These are phyloP conservation scores for Drosophila anceps DNA, from an alignment of 2,888 invertebrate species.

Conservation along the genomic window DNA sequence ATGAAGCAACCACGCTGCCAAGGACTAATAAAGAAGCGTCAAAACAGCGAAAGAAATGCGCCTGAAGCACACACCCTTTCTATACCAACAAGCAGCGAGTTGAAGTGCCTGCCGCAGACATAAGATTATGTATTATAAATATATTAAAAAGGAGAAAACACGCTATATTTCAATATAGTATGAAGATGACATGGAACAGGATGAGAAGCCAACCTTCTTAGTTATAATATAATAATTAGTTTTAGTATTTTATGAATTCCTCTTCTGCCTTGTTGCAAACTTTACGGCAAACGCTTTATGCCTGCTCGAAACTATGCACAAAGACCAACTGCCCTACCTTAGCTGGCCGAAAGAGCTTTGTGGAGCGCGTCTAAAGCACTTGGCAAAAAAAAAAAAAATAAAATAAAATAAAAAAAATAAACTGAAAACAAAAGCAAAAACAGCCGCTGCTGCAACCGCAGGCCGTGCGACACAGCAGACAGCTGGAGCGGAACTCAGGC, in stretches of 20 bases:
- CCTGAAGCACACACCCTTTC: background rate
- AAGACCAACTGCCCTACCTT: background rate
- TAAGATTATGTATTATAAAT: background rate
- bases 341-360: conserved; percentile 11
- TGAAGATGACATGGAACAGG: background rate
- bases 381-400: background rate
- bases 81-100: background rate
- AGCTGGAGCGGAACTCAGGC: background rate
- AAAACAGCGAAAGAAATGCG: conserved; percentile 4
- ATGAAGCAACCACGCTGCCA: conserved; percentile 22
- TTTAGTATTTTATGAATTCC: background rate
- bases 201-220: background rate
- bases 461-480: conserved; percentile 41
- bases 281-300: conserved; percentile 4
- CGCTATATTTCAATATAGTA: background rate
- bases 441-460: conserved; percentile 41
- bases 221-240: conserved; percentile 9
- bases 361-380: too few relatives aligned
- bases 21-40: conserved; percentile 12
- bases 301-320: conserved; percentile 5
- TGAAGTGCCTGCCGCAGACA: background rate
- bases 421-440: conserved; percentile 12
- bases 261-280: conserved; percentile 1
- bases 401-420: background rate
- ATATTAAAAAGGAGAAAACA: conserved; percentile 1